Percentiles rank a stretch among this genome's conserved stretches.
phyloP scores from a whole-genome alignment of 2,113 vertebrate genomes.

The Pelusios castaneus region DNA sequence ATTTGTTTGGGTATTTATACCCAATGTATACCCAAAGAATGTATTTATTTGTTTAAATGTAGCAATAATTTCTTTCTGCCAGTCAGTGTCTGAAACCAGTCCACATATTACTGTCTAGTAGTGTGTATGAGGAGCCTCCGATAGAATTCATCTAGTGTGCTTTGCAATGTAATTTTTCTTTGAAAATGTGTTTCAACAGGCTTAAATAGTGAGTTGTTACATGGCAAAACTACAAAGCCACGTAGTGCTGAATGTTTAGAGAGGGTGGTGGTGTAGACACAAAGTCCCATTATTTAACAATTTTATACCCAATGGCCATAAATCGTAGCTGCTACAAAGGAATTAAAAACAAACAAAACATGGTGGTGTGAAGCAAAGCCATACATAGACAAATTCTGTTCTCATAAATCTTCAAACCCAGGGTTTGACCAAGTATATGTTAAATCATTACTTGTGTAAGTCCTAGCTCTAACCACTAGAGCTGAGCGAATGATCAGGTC shows the following conservation, averaged over 20 bases:
- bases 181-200: neutral
- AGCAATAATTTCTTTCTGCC: conserved; percentile 8
- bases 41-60: conserved; percentile 36
- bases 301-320: neutral
- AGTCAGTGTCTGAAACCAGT: conserved; percentile 32
- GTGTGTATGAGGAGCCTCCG: neutral
- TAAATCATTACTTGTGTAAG: conserved; percentile 36
- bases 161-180: neutral
- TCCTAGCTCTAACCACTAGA: neutral
- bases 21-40: no score
- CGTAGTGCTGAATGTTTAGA: neutral
- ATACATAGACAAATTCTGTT: neutral
- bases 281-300: neutral
- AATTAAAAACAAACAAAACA: neutral
- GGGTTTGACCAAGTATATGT: neutral
- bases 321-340: neutral
- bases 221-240: conserved; percentile 6
- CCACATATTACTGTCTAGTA: conserved; percentile 34
- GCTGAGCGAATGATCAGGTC: neutral
- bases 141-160: neutral
- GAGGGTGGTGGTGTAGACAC: neutral
- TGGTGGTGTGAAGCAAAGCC: neutral
- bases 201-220: neutral
- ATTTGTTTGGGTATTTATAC: no score
- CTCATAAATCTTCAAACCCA: neutral